Evolutionary conservation across 1,140 invertebrate genomes (phyloP), one percentile per base, ranked within the genome.

Genomic region (Drosophila prosaltans): DNA sequence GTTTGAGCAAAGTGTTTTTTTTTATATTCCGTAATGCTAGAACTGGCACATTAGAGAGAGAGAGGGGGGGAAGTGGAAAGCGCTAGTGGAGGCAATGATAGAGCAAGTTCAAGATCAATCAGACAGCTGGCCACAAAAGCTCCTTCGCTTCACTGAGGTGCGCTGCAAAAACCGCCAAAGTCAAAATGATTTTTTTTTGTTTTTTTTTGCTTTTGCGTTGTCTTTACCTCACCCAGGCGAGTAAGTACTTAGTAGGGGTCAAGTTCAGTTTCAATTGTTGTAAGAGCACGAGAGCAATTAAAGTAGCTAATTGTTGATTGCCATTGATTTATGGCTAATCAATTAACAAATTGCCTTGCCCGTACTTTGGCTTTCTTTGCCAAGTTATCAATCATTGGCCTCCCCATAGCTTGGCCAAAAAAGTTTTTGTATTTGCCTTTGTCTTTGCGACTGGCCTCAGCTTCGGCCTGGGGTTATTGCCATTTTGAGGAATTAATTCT

Each of bases 181-280:
- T 65, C 74, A 16, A 61, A 64, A 24, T 21, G 40, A 76, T 76
- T 77, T 67, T 74, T 81, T 75, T 48, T 62, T 58, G 16, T 72
- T 63, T 45, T 69, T 63, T 60, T 67, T 26, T 61, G 39, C 61
- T 61, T 80, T 70, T 60, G 79, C 65, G 81, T 83, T 86, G 84
- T 86, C 83, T 88, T 88, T 65, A 69, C 32, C 69, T 63, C 43
- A 55, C 55, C 8, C 8, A 24, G 45, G 21, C 8, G n/a, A 51
- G 45, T 24, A 24, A 51, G 45, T 24, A 51, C 41, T 51, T 51
- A 3, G 21, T 10, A 63, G 59, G 80, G 83, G 80, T 86, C 83
- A 86, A 86, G 83, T 86, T 86, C 84, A 83, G 69, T 72, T 80
- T 72, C 73, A 81, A 78, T 83, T 88, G 83, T 75, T 86, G 83